Evolutionary conservation across 1,140 invertebrate species (phyloP).

Genomic region (Pseudobourletiella spinata): DNA sequence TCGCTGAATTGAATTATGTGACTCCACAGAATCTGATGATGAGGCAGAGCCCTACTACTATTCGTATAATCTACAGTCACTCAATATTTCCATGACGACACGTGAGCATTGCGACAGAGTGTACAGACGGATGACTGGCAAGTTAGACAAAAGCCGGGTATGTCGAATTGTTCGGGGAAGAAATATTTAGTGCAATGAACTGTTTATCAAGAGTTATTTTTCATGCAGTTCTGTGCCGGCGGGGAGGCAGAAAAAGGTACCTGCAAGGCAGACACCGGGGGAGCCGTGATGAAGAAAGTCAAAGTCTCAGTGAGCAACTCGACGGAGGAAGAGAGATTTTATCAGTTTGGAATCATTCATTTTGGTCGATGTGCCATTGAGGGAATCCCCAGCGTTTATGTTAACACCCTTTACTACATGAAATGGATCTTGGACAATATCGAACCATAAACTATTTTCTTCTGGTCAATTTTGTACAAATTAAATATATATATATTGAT

Average conservation of each 20-base stretch:
- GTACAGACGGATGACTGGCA: slow-evolving; percentile 15
- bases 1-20: neutral
- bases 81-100: slow-evolving; percentile 5
- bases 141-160: slow-evolving; percentile 1
- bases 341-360: slow-evolving; percentile 23
- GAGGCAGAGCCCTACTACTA: neutral
- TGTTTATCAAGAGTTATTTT: no score
- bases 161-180: no score
- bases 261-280: slow-evolving; percentile 12
- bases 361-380: slow-evolving; percentile 15
- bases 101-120: slow-evolving; percentile 24
- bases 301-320: neutral
- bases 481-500: no score
- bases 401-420: slow-evolving; percentile 22
- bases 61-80: slow-evolving; percentile 3
- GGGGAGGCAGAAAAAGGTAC: slow-evolving; percentile 24
- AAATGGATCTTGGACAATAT: slow-evolving; percentile 28
- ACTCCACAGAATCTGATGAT: slow-evolving; percentile 8
- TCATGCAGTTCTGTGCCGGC: slow-evolving; percentile 21
- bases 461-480: no score
- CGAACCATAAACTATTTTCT: neutral
- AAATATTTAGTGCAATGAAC: no score
- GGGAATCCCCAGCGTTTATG: slow-evolving; percentile 18
- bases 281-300: slow-evolving; percentile 9
- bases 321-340: slow-evolving; percentile 1